Conservation (phyloP, 2,113 vertebrate species). For the Esox niger region DNA sequence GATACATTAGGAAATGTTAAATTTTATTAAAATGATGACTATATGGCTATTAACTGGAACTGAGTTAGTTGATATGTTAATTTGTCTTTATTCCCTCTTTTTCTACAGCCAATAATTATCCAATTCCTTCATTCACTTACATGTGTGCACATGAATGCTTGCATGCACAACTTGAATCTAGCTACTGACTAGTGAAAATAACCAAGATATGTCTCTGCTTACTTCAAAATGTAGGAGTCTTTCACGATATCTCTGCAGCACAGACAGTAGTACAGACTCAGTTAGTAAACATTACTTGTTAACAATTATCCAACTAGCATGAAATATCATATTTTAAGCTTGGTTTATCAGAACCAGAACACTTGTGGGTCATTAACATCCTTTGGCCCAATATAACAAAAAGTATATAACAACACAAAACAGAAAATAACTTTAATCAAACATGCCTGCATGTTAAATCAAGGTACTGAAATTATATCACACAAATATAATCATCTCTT, state of each 20-base stretch:
- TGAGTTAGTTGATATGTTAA: constrained; percentile 18
- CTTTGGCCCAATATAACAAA: constrained; percentile 19
- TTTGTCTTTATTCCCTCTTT: background rate
- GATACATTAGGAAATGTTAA: background rate
- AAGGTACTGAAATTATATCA: constrained; percentile 24
- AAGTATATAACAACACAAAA: constrained; percentile 5
- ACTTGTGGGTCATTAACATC: no score
- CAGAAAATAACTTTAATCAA: constrained; percentile 34
- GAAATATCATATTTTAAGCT: constrained; percentile 16
- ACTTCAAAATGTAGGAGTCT: background rate
- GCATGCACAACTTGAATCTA: background rate
- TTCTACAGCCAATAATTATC: background rate
- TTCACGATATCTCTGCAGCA: background rate
- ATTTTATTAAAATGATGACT: background rate
- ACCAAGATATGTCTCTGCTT: background rate
- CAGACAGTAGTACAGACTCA: background rate
- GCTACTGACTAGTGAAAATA: background rate
- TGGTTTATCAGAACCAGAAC: constrained; percentile 18
- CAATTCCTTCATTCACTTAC: background rate
- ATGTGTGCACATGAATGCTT: background rate
- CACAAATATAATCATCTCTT: constrained; percentile 21
- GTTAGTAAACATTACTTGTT: constrained; percentile 1
- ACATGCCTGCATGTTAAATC: constrained; percentile 76
- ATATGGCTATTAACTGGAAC: background rate
- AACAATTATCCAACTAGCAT: background rate